phyloP scores from a whole-genome alignment of 2,888 invertebrate species.

The Octonoba sinensis region DNA sequence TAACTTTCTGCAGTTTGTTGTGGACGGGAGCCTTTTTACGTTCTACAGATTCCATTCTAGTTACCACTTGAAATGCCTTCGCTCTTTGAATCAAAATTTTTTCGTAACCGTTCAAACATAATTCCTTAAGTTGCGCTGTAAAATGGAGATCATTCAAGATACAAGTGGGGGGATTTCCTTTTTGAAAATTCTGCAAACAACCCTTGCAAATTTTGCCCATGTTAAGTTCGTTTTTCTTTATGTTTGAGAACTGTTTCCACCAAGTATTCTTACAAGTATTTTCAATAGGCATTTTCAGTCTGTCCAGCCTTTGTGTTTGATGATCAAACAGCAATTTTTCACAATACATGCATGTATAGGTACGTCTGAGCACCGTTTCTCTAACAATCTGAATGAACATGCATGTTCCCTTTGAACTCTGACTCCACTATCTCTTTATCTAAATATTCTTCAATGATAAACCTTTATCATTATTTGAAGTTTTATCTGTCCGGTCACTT shows the following conservation, averaged over 20 bases:
- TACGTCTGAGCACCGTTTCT: neutral
- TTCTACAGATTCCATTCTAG: constrained; percentile 5
- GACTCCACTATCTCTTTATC: neutral
- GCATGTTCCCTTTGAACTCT: neutral
- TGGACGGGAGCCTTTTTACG: neutral
- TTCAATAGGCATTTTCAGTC: neutral
- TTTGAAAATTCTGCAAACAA: neutral
- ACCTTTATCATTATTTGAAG: neutral
- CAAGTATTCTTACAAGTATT: neutral
- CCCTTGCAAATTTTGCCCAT: neutral
- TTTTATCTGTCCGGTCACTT: neutral
- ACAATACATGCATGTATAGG: neutral
- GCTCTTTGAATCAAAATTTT: neutral
- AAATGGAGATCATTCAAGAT: neutral
- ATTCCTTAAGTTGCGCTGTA: neutral
- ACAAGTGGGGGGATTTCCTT: neutral
- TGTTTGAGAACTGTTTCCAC: too few relatives aligned
- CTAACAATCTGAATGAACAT: neutral
- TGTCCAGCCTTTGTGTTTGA: neutral
- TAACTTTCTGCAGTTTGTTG: neutral
- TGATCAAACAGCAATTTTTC: neutral
- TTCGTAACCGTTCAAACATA: neutral
- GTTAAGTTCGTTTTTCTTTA: neutral
- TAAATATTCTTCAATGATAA: neutral
- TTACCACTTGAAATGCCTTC: neutral